phyloP scores from a whole-genome alignment of 2,113 vertebrate species.

The Eublepharis macularius region DNA sequence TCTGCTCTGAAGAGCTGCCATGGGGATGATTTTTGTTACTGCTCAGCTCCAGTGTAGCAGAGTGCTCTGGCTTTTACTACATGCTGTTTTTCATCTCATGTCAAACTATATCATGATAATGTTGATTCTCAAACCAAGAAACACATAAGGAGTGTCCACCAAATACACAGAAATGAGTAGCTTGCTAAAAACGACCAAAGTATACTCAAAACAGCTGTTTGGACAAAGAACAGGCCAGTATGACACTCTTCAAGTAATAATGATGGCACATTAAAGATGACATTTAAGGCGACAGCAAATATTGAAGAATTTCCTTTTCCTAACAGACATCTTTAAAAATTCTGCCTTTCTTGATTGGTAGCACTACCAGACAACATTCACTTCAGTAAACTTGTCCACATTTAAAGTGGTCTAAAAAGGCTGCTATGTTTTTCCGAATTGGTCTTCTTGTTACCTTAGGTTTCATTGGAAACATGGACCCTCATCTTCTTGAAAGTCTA shows the following conservation, averaged over 20 bases:
- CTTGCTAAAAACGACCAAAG: neutral
- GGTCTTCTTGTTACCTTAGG: neutral
- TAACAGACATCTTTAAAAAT: neutral
- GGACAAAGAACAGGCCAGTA: neutral
- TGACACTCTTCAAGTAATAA: neutral
- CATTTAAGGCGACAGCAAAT: neutral
- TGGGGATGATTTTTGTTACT: too few relatives aligned
- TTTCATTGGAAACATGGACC: neutral
- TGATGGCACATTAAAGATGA: neutral
- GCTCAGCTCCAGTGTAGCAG: neutral
- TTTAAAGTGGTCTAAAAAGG: neutral
- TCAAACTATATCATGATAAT: neutral
- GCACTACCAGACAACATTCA: neutral
- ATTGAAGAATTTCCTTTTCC: neutral
- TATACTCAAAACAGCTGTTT: neutral
- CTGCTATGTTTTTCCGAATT: neutral
- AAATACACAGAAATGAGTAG: neutral
- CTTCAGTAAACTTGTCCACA: neutral
- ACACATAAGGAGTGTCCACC: neutral
- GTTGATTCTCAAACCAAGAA: neutral
- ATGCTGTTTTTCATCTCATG: neutral
- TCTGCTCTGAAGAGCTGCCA: neutral
- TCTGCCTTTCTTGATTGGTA: neutral
- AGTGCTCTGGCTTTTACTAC: neutral
- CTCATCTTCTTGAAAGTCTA: conserved; percentile 8